Evolutionary conservation across 2,113 vertebrate species (phyloP).

Genomic region (Naja naja): DNA sequence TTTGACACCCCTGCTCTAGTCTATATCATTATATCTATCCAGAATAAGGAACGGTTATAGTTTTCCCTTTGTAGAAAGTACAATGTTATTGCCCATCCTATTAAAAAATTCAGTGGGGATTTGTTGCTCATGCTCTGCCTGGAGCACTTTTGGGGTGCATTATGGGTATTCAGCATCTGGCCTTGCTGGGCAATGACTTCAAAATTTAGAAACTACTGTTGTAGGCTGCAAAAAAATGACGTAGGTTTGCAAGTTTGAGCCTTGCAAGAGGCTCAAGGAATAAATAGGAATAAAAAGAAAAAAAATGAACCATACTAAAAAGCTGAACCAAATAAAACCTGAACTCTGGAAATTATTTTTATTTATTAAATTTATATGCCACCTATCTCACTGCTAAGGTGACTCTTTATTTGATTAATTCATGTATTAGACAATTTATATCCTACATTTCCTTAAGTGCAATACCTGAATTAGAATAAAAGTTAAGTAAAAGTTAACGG

Average conservation of each 20-base stretch:
- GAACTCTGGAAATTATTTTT: not conserved
- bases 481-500: not conserved
- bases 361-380: not conserved
- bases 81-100: not conserved
- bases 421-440: not conserved
- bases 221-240: not conserved
- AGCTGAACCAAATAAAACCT: not conserved
- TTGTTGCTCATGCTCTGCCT: not conserved
- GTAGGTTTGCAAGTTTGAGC: not conserved
- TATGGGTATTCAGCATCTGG: not conserved
- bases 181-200: not conserved
- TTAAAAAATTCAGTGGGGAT: not conserved
- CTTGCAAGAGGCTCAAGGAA: not conserved
- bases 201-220: not conserved
- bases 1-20: too few relatives aligned
- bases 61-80: conserved; percentile 2
- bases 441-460: not conserved
- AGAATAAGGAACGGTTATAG: not conserved
- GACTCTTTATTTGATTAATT: not conserved
- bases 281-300: not conserved
- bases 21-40: not conserved
- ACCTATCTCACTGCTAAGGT: not conserved
- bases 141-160: not conserved
- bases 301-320: not conserved
- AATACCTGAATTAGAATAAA: not conserved